phyloP scores from a whole-genome alignment of 2,113 vertebrate species.

The Antennarius striatus region DNA sequence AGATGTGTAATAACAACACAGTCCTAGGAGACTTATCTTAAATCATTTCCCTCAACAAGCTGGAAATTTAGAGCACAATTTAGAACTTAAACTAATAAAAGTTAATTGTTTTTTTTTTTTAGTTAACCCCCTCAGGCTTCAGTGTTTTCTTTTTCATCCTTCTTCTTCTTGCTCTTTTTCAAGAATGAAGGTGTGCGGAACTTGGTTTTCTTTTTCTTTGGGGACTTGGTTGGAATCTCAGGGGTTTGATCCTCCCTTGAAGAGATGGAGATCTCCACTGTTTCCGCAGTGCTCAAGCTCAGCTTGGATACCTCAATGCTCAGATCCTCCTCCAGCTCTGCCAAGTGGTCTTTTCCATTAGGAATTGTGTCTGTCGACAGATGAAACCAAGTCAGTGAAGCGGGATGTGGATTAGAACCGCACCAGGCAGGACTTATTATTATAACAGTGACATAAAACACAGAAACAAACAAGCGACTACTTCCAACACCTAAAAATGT shows the following conservation, averaged over 20 bases:
- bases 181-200: conserved; percentile 79
- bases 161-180: conserved; percentile 77
- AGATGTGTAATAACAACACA: conserved; percentile 17
- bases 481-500: neutral
- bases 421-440: neutral
- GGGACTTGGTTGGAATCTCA: conserved; percentile 71
- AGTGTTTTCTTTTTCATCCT: conserved; percentile 65
- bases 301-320: conserved; percentile 75
- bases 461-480: neutral
- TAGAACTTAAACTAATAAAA: conserved; percentile 9
- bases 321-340: conserved; percentile 75
- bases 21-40: conserved; percentile 34
- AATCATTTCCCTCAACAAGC: conserved; percentile 37
- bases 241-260: conserved; percentile 61
- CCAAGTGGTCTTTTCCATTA: conserved; percentile 74
- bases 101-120: neutral
- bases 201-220: conserved; percentile 79
- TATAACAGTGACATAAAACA: neutral
- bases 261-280: conserved; percentile 72
- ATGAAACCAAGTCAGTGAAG: conserved; percentile 28
- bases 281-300: conserved; percentile 71
- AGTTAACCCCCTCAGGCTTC: conserved; percentile 54
- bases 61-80: conserved; percentile 20
- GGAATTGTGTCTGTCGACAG: conserved; percentile 65
- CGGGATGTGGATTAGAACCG: neutral